Base-by-base conservation (phyloP, 1,140 invertebrate genomes). In the Pseudomyrmex dendroicus region DNA sequence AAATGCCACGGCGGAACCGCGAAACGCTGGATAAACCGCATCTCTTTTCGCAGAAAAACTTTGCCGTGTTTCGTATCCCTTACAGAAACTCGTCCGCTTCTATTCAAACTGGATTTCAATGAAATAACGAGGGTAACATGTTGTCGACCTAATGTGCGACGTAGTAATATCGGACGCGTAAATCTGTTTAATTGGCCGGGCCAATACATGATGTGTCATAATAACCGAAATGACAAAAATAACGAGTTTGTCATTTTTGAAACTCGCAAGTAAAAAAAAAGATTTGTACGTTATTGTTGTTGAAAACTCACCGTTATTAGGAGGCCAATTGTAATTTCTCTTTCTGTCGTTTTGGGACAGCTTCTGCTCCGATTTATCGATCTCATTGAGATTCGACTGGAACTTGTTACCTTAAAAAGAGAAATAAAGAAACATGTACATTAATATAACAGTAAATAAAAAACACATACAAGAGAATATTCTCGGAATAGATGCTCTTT, bases 351-450 rank as follows among this genome's bases (percentile, higher is more conserved):
- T 68, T 22, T 92, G 91, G 57, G 84, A 90, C 9, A 96, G 96
- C 93, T 96, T 96, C 90, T 96, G 96, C 91, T 96, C 96, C 52
- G 96, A 96, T 93, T 96, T 96, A 86, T 95, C 96, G 85, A 96
- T 96, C 91, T 96, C 96, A 90, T 96, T 96, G 83, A 96, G 92
- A 90, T 96, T 96, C 54, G 96, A 96, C 91, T 96, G 95, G 89
- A 95, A 96, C 88, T 96, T 96, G 70, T 95, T 95, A 91, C 95
- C 96, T 96, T 93, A 20, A 61, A 91, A 93, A 44, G 35, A 84
- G 57, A 84, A 72, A 44, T 13, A 48, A 2, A 2, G 20, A 66
- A 57, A 80, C 5, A 66, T n/a, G 12, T 59, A 59, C 15, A 66
- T 5, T 5, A 66, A 68, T 77, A 9, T 13, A 46, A 57, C 35